Conservation (phyloP, 2,113 vertebrate species). For the Microcebus griseorufus region DNA sequence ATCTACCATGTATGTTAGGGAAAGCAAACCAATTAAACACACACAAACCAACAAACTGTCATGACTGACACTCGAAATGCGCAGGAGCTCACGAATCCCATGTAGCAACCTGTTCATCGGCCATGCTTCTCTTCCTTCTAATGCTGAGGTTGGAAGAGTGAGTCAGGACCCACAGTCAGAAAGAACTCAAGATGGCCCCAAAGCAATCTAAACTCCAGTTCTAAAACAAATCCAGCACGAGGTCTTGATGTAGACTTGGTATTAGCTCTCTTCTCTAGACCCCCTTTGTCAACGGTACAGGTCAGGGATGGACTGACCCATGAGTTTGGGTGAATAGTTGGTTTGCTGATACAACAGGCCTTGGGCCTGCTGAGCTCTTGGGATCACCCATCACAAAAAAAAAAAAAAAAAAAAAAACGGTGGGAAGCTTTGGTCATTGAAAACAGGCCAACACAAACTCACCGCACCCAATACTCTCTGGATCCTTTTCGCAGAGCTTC, state of each 20-base stretch:
- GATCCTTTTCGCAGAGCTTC: not conserved
- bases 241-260: not conserved
- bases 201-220: not conserved
- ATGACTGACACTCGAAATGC: not conserved
- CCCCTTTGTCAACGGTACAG: not conserved
- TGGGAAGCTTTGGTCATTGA: not conserved
- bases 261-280: not conserved
- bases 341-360: not conserved
- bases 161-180: not conserved
- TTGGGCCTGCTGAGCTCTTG: not conserved
- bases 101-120: not conserved
- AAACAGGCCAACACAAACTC: not conserved
- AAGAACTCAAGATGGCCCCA: not conserved
- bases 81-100: not conserved
- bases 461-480: not conserved
- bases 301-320: not conserved
- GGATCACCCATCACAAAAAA: not conserved
- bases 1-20: not conserved
- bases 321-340: not conserved
- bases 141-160: not conserved
- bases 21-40: slow-evolving; percentile 2
- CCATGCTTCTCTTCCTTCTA: not conserved
- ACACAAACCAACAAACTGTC: not conserved
- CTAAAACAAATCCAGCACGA: not conserved
- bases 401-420: no score